Evolutionary conservation across 2,113 vertebrate genomes (phyloP).

Genomic region (Lota lota): DNA sequence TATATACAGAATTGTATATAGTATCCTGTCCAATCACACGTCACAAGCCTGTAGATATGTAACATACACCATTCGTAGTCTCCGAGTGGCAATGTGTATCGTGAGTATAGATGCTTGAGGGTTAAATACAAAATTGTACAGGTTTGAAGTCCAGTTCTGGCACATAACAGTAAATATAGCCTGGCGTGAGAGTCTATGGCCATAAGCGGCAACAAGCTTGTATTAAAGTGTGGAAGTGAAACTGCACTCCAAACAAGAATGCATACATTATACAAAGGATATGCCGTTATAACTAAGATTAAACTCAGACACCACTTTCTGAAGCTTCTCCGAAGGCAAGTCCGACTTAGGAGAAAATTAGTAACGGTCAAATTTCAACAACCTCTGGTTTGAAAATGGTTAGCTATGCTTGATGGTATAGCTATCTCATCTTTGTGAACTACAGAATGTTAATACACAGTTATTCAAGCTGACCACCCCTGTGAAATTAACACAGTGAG

Average conservation of each 20-base stretch:
- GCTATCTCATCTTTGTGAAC: too few species aligned
- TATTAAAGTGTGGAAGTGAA: slow-evolving; percentile 26
- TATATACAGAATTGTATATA: slow-evolving; percentile 67
- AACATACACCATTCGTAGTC: slow-evolving; percentile 72
- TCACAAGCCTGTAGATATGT: slow-evolving; percentile 76
- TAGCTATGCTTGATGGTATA: too few species aligned
- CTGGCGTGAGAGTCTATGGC: slow-evolving; percentile 49
- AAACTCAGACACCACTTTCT: slow-evolving; percentile 24
- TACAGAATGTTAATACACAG: too few species aligned
- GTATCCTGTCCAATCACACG: slow-evolving; percentile 64
- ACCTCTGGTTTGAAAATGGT: too few species aligned
- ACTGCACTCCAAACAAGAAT: slow-evolving; percentile 47
- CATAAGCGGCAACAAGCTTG: slow-evolving; percentile 31
- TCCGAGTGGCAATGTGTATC: slow-evolving; percentile 69
- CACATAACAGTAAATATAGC: slow-evolving; percentile 62
- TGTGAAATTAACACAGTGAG: too few species aligned
- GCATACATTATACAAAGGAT: slow-evolving; percentile 24
- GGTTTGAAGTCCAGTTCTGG: slow-evolving; percentile 75
- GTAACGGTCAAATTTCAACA: neutral
- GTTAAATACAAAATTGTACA: slow-evolving; percentile 76
- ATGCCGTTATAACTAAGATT: slow-evolving; percentile 15
- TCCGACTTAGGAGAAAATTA: slow-evolving; percentile 3
- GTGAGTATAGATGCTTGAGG: slow-evolving; percentile 76
- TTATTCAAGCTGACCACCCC: too few species aligned
- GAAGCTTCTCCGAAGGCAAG: slow-evolving; percentile 2